Percentiles rank a stretch among this genome's conserved stretches.
phyloP scores from a whole-genome alignment of 2,888 invertebrate genomes.

The Brachyopa scutellaris region DNA sequence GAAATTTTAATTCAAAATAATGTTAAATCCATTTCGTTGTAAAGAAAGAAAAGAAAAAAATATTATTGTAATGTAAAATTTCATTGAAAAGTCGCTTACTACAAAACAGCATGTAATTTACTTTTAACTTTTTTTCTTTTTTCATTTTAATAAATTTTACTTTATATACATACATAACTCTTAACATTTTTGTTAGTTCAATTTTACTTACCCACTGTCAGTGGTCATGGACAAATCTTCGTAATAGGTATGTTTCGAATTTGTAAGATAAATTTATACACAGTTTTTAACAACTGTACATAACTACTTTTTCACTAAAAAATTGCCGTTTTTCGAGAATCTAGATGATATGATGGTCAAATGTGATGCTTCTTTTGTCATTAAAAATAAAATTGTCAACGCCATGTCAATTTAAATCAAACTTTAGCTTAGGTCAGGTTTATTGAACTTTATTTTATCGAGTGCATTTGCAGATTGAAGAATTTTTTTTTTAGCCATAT shows the following conservation, averaged over 20 bases:
- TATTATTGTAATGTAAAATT: slow-evolving; percentile 54
- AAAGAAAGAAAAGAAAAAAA: slow-evolving; percentile 21
- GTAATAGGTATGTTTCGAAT: background rate
- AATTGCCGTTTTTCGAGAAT: too few relatives aligned
- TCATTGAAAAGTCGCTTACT: slow-evolving; percentile 51
- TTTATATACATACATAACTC: slow-evolving; percentile 43
- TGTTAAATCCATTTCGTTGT: slow-evolving; percentile 19
- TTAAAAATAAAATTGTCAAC: too few relatives aligned
- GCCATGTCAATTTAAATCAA: too few relatives aligned
- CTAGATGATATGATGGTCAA: too few relatives aligned
- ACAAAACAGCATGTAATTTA: slow-evolving; percentile 59
- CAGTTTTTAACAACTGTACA: too few relatives aligned
- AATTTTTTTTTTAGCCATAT: too few relatives aligned
- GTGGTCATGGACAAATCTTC: background rate
- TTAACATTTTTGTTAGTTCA: slow-evolving; percentile 44
- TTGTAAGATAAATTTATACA: too few relatives aligned
- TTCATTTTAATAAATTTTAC: slow-evolving; percentile 51
- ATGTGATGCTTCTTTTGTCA: too few relatives aligned
- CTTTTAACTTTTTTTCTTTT: slow-evolving; percentile 36
- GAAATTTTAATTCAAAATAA: slow-evolving; percentile 31
- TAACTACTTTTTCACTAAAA: too few relatives aligned
- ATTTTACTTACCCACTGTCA: background rate
- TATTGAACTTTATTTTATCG: too few relatives aligned
- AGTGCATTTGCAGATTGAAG: too few relatives aligned
- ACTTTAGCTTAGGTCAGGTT: too few relatives aligned